Conservation (phyloP, 2,113 vertebrate species). For the Hystrix brachyura region DNA sequence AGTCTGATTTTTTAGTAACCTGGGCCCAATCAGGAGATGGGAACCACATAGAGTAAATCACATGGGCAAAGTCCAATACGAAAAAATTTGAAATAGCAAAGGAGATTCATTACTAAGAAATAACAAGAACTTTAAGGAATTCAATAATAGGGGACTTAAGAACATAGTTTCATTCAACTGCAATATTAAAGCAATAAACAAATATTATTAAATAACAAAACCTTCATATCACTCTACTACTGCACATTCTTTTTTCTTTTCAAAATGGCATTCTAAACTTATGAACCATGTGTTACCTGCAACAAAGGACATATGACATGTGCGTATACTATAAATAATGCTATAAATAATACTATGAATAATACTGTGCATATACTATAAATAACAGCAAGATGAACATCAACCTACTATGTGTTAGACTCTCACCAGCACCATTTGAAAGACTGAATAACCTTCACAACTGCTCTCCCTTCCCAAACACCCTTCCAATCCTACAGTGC, state of each 20-base stretch:
- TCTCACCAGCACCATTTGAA: background rate
- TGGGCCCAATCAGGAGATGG: background rate
- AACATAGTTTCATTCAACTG: background rate
- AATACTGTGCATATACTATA: background rate
- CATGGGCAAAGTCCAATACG: background rate
- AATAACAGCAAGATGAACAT: background rate
- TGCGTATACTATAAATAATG: background rate
- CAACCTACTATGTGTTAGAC: background rate
- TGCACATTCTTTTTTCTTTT: background rate
- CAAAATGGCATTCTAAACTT: background rate
- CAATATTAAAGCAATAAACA: background rate
- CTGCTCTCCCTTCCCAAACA: too few species aligned
- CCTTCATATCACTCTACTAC: background rate
- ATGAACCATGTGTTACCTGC: background rate
- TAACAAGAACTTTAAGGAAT: background rate
- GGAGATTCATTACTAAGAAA: background rate
- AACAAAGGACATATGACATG: background rate
- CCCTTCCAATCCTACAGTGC: background rate
- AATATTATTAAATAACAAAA: background rate
- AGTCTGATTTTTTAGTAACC: background rate
- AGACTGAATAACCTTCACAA: background rate
- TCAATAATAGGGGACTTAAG: background rate
- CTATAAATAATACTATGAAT: too few species aligned
- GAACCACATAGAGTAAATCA: background rate
- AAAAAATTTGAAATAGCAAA: background rate